Base-by-base conservation (phyloP, 1,140 invertebrate genomes). In the Drosophila serrata region DNA sequence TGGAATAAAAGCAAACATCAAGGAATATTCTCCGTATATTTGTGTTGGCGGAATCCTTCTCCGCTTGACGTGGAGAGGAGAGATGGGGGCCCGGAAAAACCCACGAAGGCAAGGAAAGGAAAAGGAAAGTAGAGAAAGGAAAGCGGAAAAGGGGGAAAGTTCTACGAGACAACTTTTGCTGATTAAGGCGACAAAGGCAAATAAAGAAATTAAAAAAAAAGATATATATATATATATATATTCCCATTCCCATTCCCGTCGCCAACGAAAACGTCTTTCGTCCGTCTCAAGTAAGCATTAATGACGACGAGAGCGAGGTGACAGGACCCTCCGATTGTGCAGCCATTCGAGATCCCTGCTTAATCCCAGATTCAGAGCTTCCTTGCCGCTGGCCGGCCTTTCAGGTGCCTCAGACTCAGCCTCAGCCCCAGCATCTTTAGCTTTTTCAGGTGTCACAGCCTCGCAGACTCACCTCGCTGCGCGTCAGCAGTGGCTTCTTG, bases 401-500 rank as follows among this genome's bases (percentile, higher is more conserved):
- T 46, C 65, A 43, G 61, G 17, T 37, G 61, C 24, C 24, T 24
- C 24, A 24, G 24, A 2, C 24, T 24, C n/a, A n/a, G n/a, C 17
- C 39, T 63, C 40, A 46, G 29, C n/a, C 12, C 49, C 40, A 46
- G 29, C n/a, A 7, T 22, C 42, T 7, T 45, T 3, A 22, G 45
- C 22, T 24, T n/a, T 22, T 57, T 59, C 39, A 31, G 29, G 22
- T 22, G 31, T 6, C n/a, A 13, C 35, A 39, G 27, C 59, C 22
- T n/a, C n/a, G n/a, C n/a, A 58, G 64, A 92, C 90, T 92, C 82
- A 92, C 90, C 90, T 92, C 86, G 80, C 90, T 92, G 78, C 90
- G 90, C 68, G 85, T 87, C 63, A 92, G 79, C 68, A 92, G 75
- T 48, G 90, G 90, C 70, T 92, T 92, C 75, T 92, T 91, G 70